These are phyloP conservation scores for Bemisia tabaci DNA, from an alignment of 1,140 invertebrate genomes.

Conservation along the genomic window DNA sequence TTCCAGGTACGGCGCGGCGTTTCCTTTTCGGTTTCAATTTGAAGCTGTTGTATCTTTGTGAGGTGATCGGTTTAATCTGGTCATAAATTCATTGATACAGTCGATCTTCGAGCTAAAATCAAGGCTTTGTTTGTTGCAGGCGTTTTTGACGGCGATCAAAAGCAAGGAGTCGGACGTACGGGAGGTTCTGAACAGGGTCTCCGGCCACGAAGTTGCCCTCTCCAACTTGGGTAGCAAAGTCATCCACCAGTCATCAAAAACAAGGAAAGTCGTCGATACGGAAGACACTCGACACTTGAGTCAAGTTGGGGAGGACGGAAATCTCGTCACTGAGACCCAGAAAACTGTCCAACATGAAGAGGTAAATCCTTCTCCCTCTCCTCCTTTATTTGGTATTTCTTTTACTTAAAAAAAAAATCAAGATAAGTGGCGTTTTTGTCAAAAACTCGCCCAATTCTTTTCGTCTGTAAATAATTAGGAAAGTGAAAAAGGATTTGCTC, in stretches of 20 bases:
- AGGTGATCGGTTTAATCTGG: too few relatives aligned
- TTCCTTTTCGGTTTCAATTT: too few relatives aligned
- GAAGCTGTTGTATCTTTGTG: too few relatives aligned
- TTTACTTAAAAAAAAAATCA: too few relatives aligned
- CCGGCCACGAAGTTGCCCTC: constrained; percentile 30
- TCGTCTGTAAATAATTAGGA: too few relatives aligned
- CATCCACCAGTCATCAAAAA: constrained; percentile 58
- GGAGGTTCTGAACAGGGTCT: constrained; percentile 38
- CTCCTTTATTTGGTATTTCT: too few relatives aligned
- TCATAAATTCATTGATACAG: too few relatives aligned
- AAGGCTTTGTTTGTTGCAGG: constrained; percentile 47
- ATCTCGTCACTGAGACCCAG: constrained; percentile 67
- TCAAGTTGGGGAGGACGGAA: constrained; percentile 54
- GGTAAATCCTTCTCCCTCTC: constrained; percentile 27
- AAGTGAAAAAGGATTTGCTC: too few relatives aligned
- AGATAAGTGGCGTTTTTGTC: too few relatives aligned
- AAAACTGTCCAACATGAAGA: constrained; percentile 69
- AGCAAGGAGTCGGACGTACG: constrained; percentile 46
- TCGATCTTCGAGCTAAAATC: too few relatives aligned
- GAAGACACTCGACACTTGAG: constrained; percentile 51
- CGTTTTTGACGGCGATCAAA: constrained; percentile 53
- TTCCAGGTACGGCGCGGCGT: too few relatives aligned
- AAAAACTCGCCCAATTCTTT: too few relatives aligned
- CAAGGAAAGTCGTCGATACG: constrained; percentile 65
- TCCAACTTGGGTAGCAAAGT: constrained; percentile 42